Percentiles rank a stretch among this genome's conserved stretches.
phyloP scores from a whole-genome alignment of 2,113 vertebrate species.

The Prinia subflava region DNA sequence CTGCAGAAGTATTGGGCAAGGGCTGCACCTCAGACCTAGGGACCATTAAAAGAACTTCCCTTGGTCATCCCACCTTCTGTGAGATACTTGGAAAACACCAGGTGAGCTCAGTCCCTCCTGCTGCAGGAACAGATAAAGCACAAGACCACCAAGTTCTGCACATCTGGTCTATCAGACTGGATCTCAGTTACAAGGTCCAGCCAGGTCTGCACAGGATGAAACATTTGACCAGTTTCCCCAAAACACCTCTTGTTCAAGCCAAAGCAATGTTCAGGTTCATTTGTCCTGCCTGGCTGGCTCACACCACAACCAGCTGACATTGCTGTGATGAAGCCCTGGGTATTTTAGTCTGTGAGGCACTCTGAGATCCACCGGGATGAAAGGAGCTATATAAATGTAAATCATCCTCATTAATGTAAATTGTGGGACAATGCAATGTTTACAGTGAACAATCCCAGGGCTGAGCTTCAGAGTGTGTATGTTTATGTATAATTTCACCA shows the following conservation, averaged over 20 bases:
- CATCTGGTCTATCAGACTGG: not conserved
- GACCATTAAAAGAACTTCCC: not conserved
- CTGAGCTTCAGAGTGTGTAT: not conserved
- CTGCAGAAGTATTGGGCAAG: not conserved
- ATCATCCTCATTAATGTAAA: slow-evolving; percentile 52
- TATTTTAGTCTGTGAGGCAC: not conserved
- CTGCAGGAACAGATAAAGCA: not conserved
- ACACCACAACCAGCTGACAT: not conserved
- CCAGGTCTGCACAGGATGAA: not conserved
- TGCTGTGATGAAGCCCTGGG: not conserved
- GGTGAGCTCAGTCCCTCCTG: not conserved
- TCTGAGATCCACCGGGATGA: slow-evolving; percentile 16
- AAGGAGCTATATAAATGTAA: slow-evolving; percentile 57
- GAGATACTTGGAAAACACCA: not conserved
- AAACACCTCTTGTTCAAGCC: not conserved
- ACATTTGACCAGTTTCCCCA: not conserved
- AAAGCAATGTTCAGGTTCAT: accelerated
- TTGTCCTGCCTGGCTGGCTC: not conserved
- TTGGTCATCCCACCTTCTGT: not conserved
- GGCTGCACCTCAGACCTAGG: not conserved
- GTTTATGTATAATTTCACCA: slow-evolving; percentile 2
- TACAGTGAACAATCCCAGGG: not conserved
- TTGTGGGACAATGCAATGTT: not conserved
- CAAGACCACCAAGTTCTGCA: not conserved
- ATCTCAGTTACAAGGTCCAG: not conserved